Evolutionary conservation across 2,797 vertebrate species (phyloP).

Genomic region (Hapalemur alaotrensis): DNA sequence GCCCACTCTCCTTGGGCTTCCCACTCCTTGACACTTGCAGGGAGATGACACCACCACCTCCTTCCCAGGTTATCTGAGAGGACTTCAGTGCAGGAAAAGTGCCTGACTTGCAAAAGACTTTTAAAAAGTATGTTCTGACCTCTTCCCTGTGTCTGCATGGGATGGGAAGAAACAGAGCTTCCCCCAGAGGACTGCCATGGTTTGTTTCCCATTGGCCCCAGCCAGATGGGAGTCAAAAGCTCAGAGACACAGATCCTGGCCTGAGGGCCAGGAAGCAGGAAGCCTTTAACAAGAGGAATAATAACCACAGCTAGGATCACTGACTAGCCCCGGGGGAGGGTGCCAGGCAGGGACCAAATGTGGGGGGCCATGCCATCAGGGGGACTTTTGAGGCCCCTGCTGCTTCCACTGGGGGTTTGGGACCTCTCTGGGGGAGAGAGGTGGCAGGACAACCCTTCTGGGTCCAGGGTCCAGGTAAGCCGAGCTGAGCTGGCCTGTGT

Average conservation of each 20-base stretch:
- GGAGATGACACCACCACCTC: not conserved
- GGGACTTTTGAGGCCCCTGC: not conserved
- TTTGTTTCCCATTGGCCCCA: not conserved
- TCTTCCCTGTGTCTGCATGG: not conserved
- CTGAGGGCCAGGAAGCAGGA: constrained; percentile 43
- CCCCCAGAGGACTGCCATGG: not conserved
- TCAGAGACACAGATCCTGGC: not conserved
- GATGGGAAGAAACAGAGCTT: not conserved
- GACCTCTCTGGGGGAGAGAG: not conserved
- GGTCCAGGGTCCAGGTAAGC: not conserved
- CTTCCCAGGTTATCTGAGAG: not conserved
- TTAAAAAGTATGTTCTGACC: not conserved
- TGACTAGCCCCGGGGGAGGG: not conserved
- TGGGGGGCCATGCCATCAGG: not conserved
- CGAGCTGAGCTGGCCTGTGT: not conserved
- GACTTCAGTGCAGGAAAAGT: not conserved
- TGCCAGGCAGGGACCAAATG: not conserved
- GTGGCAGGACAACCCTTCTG: not conserved
- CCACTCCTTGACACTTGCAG: not conserved
- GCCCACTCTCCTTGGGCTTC: not conserved
- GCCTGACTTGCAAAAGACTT: not conserved
- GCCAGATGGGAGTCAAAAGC: not conserved
- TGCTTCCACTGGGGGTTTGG: not conserved
- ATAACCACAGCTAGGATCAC: not conserved
- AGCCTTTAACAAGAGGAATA: not conserved